Conservation (phyloP, 2,113 vertebrate species). For the Centropus unirufus region DNA sequence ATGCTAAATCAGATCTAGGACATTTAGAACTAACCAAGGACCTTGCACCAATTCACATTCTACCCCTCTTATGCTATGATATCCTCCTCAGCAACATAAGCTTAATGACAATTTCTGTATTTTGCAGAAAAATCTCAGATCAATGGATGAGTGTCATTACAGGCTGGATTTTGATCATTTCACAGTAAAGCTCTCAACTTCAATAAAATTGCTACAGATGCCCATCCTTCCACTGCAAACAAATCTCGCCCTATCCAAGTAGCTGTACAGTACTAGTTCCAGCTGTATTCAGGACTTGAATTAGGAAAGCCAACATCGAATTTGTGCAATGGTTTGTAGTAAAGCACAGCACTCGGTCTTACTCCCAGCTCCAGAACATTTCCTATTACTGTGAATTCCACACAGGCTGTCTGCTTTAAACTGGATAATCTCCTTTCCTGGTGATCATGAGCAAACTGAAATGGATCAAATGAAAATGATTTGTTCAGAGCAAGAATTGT, state of each 20-base stretch:
- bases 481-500: background rate
- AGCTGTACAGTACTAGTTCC: background rate
- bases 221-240: background rate
- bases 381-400: background rate
- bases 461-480: background rate
- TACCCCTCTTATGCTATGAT: rapidly evolving
- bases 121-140: background rate
- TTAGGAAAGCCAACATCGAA: background rate
- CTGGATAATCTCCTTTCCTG: background rate
- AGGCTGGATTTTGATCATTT: background rate
- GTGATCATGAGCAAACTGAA: constrained; percentile 36
- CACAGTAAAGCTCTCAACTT: background rate
- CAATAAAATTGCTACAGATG: background rate
- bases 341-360: rapidly evolving
- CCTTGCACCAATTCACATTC: background rate
- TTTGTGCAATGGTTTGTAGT: background rate
- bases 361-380: background rate
- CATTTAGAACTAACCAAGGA: background rate
- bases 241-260: background rate
- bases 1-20: background rate
- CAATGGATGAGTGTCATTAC: rapidly evolving
- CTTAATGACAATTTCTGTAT: background rate
- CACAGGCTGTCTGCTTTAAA: constrained; percentile 3
- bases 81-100: background rate
- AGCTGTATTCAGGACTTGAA: background rate